These are phyloP conservation scores for Hydropsyche betteni DNA, from an alignment of 2,888 invertebrate genomes.

Conservation along the genomic window DNA sequence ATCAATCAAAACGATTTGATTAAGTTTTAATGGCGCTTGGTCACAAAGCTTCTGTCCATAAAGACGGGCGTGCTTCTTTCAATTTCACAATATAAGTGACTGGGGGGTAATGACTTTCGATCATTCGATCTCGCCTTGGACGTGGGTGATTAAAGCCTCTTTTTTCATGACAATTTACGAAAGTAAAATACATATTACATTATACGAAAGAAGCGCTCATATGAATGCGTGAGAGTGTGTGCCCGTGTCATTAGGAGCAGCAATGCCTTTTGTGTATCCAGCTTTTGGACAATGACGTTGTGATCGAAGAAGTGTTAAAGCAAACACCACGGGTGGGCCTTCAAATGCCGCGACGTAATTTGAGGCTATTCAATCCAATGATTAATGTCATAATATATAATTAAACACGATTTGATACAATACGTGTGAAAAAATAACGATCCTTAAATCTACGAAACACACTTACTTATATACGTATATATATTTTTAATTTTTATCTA, in stretches of 20 bases:
- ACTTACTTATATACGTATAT: too few relatives aligned
- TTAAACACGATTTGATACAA: conserved; percentile 12
- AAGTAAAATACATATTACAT: too few relatives aligned
- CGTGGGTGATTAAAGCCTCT: conserved; percentile 31
- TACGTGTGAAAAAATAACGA: background rate
- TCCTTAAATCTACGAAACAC: too few relatives aligned
- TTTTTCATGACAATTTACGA: conserved; percentile 7
- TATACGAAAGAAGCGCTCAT: too few relatives aligned
- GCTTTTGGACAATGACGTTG: conserved; percentile 16
- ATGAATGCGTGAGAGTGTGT: conserved; percentile 7
- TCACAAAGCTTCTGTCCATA: too few relatives aligned
- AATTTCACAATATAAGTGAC: conserved; percentile 7
- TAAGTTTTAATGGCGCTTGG: too few relatives aligned
- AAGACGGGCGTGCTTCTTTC: background rate
- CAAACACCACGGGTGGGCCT: conserved; percentile 31
- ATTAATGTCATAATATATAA: conserved; percentile 32
- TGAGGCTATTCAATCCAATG: conserved; percentile 26
- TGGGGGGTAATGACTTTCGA: conserved; percentile 28
- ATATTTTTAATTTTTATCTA: too few relatives aligned
- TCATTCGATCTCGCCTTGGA: conserved; percentile 28
- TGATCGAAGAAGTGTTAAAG: conserved; percentile 34
- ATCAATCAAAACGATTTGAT: too few relatives aligned
- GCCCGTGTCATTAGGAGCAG: conserved; percentile 35
- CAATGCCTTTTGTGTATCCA: conserved; percentile 4
- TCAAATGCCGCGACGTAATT: conserved; percentile 18